Conservation (phyloP, 2,888 invertebrate species). For the Cataglyphis albicans region DNA sequence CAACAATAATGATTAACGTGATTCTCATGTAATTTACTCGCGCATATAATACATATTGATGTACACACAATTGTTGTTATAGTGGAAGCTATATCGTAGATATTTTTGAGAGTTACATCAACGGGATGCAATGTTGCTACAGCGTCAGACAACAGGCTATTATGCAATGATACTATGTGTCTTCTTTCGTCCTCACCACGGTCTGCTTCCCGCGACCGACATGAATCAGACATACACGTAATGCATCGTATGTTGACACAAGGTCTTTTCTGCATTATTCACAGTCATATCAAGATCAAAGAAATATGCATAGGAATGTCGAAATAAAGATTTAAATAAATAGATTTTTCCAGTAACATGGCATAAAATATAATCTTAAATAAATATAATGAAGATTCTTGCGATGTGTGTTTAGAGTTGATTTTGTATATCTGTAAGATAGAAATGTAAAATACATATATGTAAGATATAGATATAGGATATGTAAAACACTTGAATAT, state of each 20-base stretch:
- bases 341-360: neutral
- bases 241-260: slow-evolving; percentile 1
- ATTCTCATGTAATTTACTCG: slow-evolving; percentile 1
- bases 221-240: neutral
- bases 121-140: slow-evolving; percentile 22
- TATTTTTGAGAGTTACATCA: slow-evolving; percentile 48
- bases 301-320: neutral
- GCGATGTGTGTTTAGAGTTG: too few relatives aligned
- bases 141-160: slow-evolving; percentile 17
- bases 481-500: too few relatives aligned
- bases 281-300: neutral
- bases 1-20: neutral
- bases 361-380: neutral
- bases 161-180: slow-evolving; percentile 19
- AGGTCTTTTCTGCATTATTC: slow-evolving; percentile 32
- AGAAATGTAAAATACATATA: too few relatives aligned
- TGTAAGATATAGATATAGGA: too few relatives aligned
- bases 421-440: too few relatives aligned
- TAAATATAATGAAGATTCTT: neutral
- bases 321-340: neutral
- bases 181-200: neutral
- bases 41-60: slow-evolving; percentile 25
- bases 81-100: neutral
- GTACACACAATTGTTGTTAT: neutral
- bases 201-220: neutral